Base-by-base conservation (phyloP, 1,140 invertebrate genomes). In the Temnothorax longispinosus region DNA sequence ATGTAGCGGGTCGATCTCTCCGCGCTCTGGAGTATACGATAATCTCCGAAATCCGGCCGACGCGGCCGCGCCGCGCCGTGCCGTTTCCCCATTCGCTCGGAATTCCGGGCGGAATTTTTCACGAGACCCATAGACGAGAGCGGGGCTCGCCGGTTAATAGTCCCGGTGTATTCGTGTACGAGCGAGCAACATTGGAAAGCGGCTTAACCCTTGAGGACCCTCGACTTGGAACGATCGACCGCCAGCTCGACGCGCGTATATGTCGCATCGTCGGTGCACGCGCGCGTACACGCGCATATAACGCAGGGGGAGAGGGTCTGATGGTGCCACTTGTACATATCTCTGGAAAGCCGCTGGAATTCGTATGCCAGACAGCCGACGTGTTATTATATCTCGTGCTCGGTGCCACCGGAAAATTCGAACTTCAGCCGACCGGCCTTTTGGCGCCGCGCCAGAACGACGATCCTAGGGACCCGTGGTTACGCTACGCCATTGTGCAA, bases 181-280 rank as follows among this genome's bases (percentile, higher is more conserved):
- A 76, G 85, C 88, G 65, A 81, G 84, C 84, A 89, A 89, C 88
- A 89, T 89, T 87, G 88, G 88, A 89, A 89, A 89, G 88, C 88
- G 84, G 88, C 88, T 90, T 90, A 90, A 90, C 77, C 88, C 88
- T 82, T 47, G 88, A 90, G 88, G 71, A 89, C 88, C 64, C 88
- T 89, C 87, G 81, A 89, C 88, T 86, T 86, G 77, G 54, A 47
- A 21, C 85, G 88, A 90, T 90, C 88, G 88, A 90, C 84, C 88
- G 62, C 54, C 80, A 56, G 47, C 78, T 56, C 65, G 64, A 35
- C 35, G 35, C 67, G 27, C 54, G 71, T 41, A 18, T 77, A 77
- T 54, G 65, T 69, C 65, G 41, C 86, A 54, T 50, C 71, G 86
- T 67, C 71, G 71, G 54, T 54, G 27, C 64, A 41, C 56, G 27